phyloP scores from a whole-genome alignment of 2,888 invertebrate genomes.

The Punctoribates punctum region DNA sequence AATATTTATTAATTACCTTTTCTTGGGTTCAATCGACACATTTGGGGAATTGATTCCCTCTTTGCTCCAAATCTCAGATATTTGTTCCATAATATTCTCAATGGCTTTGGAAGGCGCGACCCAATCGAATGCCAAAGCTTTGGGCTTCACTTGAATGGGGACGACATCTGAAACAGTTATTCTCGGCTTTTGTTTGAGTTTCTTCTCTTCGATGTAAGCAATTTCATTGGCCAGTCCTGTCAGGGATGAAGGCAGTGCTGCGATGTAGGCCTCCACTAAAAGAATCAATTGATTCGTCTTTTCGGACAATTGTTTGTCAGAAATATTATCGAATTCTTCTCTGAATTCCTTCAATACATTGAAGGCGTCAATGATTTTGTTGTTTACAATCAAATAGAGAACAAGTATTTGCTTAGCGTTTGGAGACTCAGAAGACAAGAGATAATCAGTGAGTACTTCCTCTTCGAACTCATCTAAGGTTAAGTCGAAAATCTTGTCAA shows the following conservation, averaged over 20 bases:
- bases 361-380: constrained; percentile 39
- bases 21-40: background rate
- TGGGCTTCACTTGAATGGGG: constrained; percentile 34
- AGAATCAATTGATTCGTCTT: constrained; percentile 25
- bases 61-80: background rate
- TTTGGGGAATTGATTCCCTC: background rate
- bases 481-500: constrained; percentile 18
- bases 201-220: constrained; percentile 8
- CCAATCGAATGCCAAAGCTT: constrained; percentile 18
- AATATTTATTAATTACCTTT: background rate
- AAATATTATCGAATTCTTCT: constrained; percentile 1
- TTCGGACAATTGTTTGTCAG: background rate
- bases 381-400: constrained; percentile 39
- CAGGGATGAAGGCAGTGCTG: constrained; percentile 25
- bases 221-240: constrained; percentile 36
- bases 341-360: constrained; percentile 33
- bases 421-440: background rate
- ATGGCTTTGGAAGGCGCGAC: constrained; percentile 25
- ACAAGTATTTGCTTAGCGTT: constrained; percentile 40
- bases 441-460: constrained; percentile 26
- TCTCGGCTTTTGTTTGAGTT: background rate
- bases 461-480: constrained; percentile 39
- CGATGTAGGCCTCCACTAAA: constrained; percentile 27
- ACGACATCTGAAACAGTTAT: background rate
- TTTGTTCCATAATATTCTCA: constrained; percentile 35